These are phyloP conservation scores for Drosophila infuscata DNA, from an alignment of 2,888 invertebrate species.

Conservation along the genomic window DNA sequence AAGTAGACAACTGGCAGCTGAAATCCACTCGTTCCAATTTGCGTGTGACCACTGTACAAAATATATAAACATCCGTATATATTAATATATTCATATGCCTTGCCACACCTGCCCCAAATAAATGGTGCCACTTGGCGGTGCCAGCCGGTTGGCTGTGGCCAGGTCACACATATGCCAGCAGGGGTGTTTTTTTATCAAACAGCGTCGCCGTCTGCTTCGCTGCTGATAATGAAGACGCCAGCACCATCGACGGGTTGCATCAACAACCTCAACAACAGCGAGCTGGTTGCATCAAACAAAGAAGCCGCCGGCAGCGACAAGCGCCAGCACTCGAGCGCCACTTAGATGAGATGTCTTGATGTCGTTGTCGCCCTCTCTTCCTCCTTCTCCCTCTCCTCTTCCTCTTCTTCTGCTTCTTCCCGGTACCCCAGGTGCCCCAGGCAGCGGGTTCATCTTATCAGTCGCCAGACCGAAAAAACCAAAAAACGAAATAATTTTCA, in stretches of 20 bases:
- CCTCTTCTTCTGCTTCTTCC: not conserved
- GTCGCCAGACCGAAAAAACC: slow-evolving; percentile 35
- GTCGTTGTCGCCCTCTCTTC: slow-evolving; percentile 44
- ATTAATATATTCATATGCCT: slow-evolving; percentile 14
- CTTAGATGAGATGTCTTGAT: slow-evolving; percentile 79
- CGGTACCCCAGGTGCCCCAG: slow-evolving; percentile 1
- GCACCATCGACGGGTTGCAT: slow-evolving; percentile 63
- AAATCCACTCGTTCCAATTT: not conserved
- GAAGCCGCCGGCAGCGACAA: slow-evolving; percentile 56
- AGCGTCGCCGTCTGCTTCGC: slow-evolving; percentile 46
- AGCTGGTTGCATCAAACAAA: slow-evolving; percentile 48
- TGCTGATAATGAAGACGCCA: slow-evolving; percentile 83
- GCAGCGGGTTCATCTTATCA: slow-evolving; percentile 52
- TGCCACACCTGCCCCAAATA: slow-evolving; percentile 35
- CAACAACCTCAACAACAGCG: slow-evolving; percentile 4
- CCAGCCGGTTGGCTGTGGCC: slow-evolving; percentile 18
- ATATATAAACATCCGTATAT: not conserved
- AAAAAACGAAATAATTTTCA: slow-evolving; percentile 65
- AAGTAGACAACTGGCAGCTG: not conserved
- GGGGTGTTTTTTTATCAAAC: slow-evolving; percentile 60
- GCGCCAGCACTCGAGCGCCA: slow-evolving; percentile 65
- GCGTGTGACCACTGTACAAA: not conserved
- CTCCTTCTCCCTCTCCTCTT: slow-evolving; percentile 10
- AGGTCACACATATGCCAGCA: slow-evolving; percentile 9
- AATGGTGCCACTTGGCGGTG: slow-evolving; percentile 24